phyloP scores from a whole-genome alignment of 37 sponge, comb jelly and placozoan genomes.

The Theonella swinhoei region DNA sequence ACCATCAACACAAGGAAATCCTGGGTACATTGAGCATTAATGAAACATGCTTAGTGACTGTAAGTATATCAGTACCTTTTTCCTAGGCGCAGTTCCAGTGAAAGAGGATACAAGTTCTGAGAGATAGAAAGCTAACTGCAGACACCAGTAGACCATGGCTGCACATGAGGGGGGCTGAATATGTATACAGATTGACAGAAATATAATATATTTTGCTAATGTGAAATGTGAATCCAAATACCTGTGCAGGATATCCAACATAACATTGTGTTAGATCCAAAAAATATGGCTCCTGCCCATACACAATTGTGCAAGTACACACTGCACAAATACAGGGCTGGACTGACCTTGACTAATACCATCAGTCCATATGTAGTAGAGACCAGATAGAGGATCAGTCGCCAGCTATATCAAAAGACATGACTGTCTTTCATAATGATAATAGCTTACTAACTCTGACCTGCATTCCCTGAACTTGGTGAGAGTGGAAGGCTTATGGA shows the following conservation, averaged over 20 bases:
- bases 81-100: neutral
- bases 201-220: too few species aligned
- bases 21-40: conserved; percentile 4
- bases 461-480: conserved; percentile 44
- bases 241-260: conserved; percentile 2
- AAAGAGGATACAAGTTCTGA: conserved; percentile 17
- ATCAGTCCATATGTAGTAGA: conserved; percentile 4
- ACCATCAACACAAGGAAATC: conserved; percentile 3
- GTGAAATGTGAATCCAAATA: too few species aligned
- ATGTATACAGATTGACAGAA: neutral
- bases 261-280: conserved; percentile 12
- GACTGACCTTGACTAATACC: neutral
- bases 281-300: conserved; percentile 24
- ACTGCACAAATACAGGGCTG: too few species aligned
- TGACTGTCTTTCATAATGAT: too few species aligned
- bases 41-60: too few species aligned
- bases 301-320: neutral
- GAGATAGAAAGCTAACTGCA: conserved; percentile 33
- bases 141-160: conserved; percentile 25
- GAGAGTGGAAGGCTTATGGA: conserved; percentile 19
- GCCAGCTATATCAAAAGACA: conserved; percentile 10
- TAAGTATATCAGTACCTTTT: too few species aligned
- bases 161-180: neutral
- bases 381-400: neutral
- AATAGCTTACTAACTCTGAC: neutral